These are phyloP conservation scores for Pogonocherus hispidulus DNA, from an alignment of 2,888 invertebrate species.

Conservation along the genomic window DNA sequence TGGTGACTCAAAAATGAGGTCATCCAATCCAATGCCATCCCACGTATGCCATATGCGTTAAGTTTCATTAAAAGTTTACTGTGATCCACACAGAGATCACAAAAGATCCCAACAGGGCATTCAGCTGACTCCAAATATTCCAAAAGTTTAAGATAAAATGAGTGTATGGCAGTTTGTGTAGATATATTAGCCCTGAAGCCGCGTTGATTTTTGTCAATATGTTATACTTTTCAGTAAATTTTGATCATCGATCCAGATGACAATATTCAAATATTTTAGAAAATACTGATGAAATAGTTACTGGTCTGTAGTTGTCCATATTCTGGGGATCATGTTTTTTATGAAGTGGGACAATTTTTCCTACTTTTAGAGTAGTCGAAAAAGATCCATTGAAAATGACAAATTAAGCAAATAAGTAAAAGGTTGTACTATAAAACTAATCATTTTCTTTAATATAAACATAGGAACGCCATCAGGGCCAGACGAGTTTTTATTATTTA, in stretches of 20 bases:
- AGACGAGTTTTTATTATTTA: neutral
- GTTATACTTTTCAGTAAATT: too few relatives aligned
- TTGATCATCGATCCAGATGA: too few relatives aligned
- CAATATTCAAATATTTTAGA: too few relatives aligned
- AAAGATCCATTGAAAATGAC: neutral
- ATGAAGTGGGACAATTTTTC: constrained; percentile 21
- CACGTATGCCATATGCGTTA: neutral
- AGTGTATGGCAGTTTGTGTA: neutral
- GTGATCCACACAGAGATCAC: too few relatives aligned
- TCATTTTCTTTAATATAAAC: neutral
- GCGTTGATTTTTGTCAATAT: neutral
- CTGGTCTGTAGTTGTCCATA: too few relatives aligned
- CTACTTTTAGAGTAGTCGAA: constrained; percentile 17
- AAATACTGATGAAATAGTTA: too few relatives aligned
- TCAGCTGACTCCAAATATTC: neutral
- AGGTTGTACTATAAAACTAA: constrained; percentile 1
- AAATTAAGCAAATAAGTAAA: constrained; percentile 8
- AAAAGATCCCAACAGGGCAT: neutral
- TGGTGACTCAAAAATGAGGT: neutral
- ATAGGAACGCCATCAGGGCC: constrained; percentile 9
- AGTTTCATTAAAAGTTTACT: neutral
- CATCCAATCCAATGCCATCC: neutral
- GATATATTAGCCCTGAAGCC: neutral
- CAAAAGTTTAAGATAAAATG: neutral
- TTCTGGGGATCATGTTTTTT: neutral